Percentiles rank a stretch among this genome's conserved stretches.
Evolutionary conservation across 2,888 invertebrate genomes (phyloP).

Genomic region (Leptura quadrifasciata): DNA sequence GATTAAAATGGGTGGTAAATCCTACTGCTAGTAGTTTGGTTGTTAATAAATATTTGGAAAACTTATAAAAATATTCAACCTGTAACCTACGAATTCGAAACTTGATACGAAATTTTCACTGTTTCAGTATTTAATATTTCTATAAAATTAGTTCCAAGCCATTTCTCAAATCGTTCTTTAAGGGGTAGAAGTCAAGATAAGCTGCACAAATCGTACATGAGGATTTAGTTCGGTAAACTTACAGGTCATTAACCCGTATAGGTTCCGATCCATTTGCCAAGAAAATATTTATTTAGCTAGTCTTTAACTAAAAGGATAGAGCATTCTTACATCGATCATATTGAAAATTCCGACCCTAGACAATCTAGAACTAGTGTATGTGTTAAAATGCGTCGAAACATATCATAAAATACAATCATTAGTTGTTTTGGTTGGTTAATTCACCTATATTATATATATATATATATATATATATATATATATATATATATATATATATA

Average conservation of each 20-base stretch:
- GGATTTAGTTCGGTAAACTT: constrained; percentile 2
- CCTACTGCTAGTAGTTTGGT: too few species aligned
- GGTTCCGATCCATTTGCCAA: background rate
- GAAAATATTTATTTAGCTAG: constrained; percentile 14
- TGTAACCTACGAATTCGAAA: too few species aligned
- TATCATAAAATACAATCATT: too few species aligned
- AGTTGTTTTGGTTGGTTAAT: too few species aligned
- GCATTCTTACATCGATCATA: background rate
- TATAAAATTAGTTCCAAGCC: background rate
- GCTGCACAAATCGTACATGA: background rate
- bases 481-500: too few species aligned
- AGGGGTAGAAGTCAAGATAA: constrained; percentile 12
- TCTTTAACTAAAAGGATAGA: background rate
- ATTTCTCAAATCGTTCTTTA: constrained; percentile 2
- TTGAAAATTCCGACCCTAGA: background rate
- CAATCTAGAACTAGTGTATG: background rate
- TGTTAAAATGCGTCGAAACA: too few species aligned
- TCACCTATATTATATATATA: too few species aligned
- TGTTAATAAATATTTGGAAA: background rate
- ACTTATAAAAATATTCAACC: background rate
- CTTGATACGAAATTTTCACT: too few species aligned
- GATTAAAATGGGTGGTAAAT: too few species aligned
- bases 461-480: too few species aligned
- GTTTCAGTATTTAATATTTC: background rate
- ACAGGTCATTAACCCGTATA: constrained; percentile 10